These are phyloP conservation scores for Oncorhynchus tshawytscha DNA, from an alignment of 2,113 vertebrate species.

Conservation along the genomic window DNA sequence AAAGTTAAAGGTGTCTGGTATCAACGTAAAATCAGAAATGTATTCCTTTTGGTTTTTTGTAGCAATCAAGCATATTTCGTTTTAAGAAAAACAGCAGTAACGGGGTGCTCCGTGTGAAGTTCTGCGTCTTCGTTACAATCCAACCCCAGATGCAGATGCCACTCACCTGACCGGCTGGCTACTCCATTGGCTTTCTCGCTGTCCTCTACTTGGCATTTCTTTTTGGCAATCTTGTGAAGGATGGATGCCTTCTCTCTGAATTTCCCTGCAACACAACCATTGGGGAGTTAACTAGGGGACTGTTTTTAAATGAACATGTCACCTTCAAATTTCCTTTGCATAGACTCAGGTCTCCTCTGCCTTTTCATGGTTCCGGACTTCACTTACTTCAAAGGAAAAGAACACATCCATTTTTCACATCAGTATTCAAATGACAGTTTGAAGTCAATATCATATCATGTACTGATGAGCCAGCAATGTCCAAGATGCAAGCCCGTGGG, in stretches of 20 bases:
- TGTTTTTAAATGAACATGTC: no score
- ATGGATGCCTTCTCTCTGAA: conserved; percentile 97
- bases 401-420: conserved; percentile 18
- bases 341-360: conserved; percentile 1
- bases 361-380: background rate
- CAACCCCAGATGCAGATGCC: background rate
- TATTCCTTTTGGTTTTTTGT: no score
- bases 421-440: background rate
- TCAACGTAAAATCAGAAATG: no score
- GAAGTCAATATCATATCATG: conserved; percentile 38
- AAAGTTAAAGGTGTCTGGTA: no score
- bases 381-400: background rate
- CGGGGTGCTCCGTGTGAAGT: no score
- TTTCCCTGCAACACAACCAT: conserved; percentile 78
- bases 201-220: conserved; percentile 96
- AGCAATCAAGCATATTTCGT: no score
- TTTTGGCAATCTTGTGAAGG: conserved; percentile 98
- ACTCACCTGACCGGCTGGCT: conserved; percentile 83
- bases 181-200: conserved; percentile 89
- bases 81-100: no score
- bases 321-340: background rate
- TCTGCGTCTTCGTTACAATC: no score
- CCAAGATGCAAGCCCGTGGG: conserved; percentile 22
- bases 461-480: conserved; percentile 64
- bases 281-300: background rate